phyloP scores from a whole-genome alignment of 2,797 vertebrate genomes.

The Manis javanica region DNA sequence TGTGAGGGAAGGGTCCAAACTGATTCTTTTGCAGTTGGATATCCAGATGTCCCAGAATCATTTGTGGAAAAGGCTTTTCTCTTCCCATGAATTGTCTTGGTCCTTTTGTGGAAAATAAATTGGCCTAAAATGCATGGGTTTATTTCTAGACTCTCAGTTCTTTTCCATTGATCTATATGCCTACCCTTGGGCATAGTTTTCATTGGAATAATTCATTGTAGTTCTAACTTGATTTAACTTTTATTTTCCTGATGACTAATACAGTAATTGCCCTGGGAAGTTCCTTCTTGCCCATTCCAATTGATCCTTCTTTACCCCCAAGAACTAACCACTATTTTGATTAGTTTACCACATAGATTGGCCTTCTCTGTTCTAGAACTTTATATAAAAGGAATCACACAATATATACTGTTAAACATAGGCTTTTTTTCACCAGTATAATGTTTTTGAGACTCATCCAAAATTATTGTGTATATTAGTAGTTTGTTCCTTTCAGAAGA shows the following conservation, averaged over 20 bases:
- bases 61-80: not conserved
- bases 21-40: not conserved
- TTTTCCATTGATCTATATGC: not conserved
- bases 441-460: not conserved
- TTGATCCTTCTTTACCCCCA: not conserved
- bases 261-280: not conserved
- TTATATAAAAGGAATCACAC: not conserved
- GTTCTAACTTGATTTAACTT: conserved; percentile 31
- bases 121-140: not conserved
- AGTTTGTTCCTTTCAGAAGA: not conserved
- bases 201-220: not conserved
- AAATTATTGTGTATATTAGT: not conserved
- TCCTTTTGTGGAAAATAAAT: not conserved
- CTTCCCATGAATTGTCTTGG: not conserved
- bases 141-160: not conserved
- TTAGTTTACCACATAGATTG: not conserved
- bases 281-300: not conserved
- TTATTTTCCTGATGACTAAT: conserved; percentile 53
- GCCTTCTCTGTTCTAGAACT: not conserved
- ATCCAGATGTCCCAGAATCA: not conserved
- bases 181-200: not conserved
- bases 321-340: not conserved
- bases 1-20: not conserved
- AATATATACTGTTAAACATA: not conserved
- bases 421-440: not conserved